phyloP scores from a whole-genome alignment of 2,888 invertebrate genomes.

The Phyllotreta cruciferae region DNA sequence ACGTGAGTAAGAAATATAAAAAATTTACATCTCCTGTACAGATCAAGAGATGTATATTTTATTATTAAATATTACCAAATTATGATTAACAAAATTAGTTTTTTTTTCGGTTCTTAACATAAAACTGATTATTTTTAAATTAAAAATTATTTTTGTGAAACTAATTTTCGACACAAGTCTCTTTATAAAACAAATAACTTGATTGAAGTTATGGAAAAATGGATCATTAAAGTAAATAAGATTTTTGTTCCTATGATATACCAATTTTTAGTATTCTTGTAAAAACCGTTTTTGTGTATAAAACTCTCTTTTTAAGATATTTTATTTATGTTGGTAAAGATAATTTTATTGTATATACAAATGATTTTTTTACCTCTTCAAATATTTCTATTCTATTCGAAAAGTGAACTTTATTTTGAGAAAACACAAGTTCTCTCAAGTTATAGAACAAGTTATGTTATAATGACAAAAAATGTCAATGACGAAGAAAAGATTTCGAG shows the following conservation, averaged over 20 bases:
- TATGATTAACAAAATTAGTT: too few species aligned
- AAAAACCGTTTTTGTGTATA: conserved; percentile 31
- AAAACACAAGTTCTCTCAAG: too few species aligned
- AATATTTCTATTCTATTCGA: conserved; percentile 2
- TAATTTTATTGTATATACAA: conserved; percentile 37
- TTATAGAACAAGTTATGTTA: too few species aligned
- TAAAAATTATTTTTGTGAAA: too few species aligned
- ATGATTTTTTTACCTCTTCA: conserved; percentile 19
- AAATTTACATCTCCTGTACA: too few species aligned
- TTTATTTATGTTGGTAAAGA: conserved; percentile 42
- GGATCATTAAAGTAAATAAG: conserved; percentile 18
- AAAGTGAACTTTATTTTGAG: neutral
- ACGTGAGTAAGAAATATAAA: too few species aligned
- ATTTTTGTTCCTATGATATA: conserved; percentile 44
- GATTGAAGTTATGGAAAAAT: neutral
- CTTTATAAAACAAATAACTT: conserved; percentile 13
- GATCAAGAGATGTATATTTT: too few species aligned
- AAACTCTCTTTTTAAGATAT: conserved; percentile 33
- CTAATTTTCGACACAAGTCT: too few species aligned
- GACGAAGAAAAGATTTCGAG: too few species aligned
- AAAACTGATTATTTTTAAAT: too few species aligned
- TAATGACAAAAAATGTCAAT: too few species aligned
- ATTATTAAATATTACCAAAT: too few species aligned
- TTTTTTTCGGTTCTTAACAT: neutral
- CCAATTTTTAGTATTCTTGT: conserved; percentile 45